These are phyloP conservation scores for Epinotia demarniana DNA, from an alignment of 2,888 invertebrate genomes.

Conservation along the genomic window DNA sequence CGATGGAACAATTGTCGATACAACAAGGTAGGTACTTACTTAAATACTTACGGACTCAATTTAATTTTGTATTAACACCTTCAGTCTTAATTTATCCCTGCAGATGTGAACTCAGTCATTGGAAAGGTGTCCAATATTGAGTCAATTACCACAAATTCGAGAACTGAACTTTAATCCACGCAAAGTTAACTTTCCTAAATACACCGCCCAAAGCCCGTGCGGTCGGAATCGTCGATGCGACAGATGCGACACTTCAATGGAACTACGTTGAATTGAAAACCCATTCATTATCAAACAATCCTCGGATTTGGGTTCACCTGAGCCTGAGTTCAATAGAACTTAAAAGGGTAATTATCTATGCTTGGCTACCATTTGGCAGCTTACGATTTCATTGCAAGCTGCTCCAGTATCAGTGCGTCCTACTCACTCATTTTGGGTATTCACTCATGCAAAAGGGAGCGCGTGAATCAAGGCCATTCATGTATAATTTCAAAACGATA, in stretches of 20 bases:
- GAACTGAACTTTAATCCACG: not conserved
- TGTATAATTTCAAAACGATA: too few relatives aligned
- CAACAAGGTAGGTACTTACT: too few relatives aligned
- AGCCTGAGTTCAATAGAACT: slow-evolving; percentile 4
- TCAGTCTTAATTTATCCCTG: too few relatives aligned
- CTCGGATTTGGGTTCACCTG: slow-evolving; percentile 8
- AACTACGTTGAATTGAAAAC: slow-evolving; percentile 9
- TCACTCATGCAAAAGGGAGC: too few relatives aligned
- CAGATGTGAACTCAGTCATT: not conserved
- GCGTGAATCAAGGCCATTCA: too few relatives aligned
- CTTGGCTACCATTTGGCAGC: not conserved
- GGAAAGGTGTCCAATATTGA: not conserved
- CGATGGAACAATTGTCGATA: too few relatives aligned
- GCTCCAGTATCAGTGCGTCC: too few relatives aligned
- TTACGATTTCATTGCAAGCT: not conserved
- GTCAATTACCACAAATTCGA: not conserved
- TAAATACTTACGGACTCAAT: too few relatives aligned
- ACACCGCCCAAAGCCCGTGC: too few relatives aligned
- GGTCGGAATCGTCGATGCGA: not conserved
- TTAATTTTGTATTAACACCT: too few relatives aligned
- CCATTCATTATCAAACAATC: slow-evolving; percentile 15
- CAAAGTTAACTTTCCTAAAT: slow-evolving; percentile 1
- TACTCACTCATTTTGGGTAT: too few relatives aligned
- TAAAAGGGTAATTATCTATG: not conserved
- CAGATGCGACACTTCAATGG: not conserved